Percentiles rank a stretch among this genome's conserved stretches.
Conservation (phyloP, 1,140 invertebrate species). For the Drosophila oshimai region DNA sequence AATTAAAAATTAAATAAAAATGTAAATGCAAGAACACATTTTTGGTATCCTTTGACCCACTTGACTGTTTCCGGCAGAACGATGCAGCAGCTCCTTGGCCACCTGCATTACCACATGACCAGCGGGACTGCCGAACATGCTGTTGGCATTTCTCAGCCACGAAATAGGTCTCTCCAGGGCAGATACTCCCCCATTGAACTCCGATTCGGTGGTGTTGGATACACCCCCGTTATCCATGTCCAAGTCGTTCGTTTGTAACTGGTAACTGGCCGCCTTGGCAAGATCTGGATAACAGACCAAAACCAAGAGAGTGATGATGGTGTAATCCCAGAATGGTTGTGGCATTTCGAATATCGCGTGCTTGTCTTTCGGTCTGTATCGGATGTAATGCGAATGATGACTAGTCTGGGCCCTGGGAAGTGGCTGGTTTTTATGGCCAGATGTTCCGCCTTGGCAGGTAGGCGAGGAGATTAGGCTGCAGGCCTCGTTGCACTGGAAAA, state of each 20-base stretch:
- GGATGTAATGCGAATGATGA: slow-evolving; percentile 41
- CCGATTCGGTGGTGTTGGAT: not conserved
- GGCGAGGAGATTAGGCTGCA: slow-evolving; percentile 32
- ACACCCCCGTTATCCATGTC: not conserved
- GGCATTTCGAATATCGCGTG: slow-evolving; percentile 66
- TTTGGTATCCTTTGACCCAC: slow-evolving; percentile 45
- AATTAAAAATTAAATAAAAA: not conserved
- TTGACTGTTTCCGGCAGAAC: slow-evolving; percentile 87
- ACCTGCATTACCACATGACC: slow-evolving; percentile 86
- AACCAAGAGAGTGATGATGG: slow-evolving; percentile 1
- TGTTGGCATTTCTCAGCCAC: slow-evolving; percentile 83
- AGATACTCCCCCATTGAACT: not conserved
- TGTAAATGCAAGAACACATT: slow-evolving; percentile 74
- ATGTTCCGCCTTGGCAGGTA: slow-evolving; percentile 59
- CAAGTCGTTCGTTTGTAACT: slow-evolving; percentile 13
- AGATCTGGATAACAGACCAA: not conserved
- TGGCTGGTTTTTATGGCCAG: slow-evolving; percentile 50
- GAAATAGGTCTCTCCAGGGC: slow-evolving; percentile 61
- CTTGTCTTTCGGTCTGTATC: slow-evolving; percentile 39
- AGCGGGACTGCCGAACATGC: slow-evolving; percentile 83
- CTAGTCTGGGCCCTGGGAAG: slow-evolving; percentile 30
- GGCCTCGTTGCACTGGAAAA: slow-evolving; percentile 64
- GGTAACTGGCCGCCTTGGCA: slow-evolving; percentile 34
- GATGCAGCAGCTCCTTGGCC: slow-evolving; percentile 86
- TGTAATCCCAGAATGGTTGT: slow-evolving; percentile 29